Base-by-base conservation (phyloP, 2,113 vertebrate species). In the Cebus imitator region DNA sequence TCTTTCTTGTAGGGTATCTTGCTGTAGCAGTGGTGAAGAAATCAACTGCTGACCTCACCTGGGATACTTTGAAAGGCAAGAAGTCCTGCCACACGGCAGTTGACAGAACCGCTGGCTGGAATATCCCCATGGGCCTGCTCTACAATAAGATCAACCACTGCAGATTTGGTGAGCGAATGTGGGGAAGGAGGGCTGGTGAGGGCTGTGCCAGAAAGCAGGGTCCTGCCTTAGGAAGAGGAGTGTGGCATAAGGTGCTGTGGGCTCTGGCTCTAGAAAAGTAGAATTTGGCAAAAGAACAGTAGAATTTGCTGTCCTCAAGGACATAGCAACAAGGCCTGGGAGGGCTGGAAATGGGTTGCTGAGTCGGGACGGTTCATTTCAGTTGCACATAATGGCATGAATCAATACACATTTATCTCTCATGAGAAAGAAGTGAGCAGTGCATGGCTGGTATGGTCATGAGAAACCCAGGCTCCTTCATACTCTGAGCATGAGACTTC, bases 51-150 rank as follows among this genome's bases (percentile, higher is more conserved):
- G 87, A 45, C 0, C 58, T 99, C 94, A 99, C 82, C 14, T 99
- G 99, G 99, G 92, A 96, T 0, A 98, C 30, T 3, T 98, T 99
- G 95, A 40, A 84, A 96, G 99, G 98, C 10, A 99, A 98, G 98
- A 99, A 96, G 97, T 99, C 99, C 0, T 99, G 99, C 97, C 99
- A 99, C 97, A 99, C 99, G 0, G 99, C 97, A 0, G 45, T 99
- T 0, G 99, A 98, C 32, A 99, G 99, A 92, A 99, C 98, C 0
- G 99, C 99, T 16, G 99, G 99, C 94, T 99, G 99, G 99, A 99
- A 99, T 92, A 92, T 99, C n/a, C 99, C 99, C 82, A 99, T 99
- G 99, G 99, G 99, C n/a, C 96, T 97, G 50, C 98, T 99, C 95
- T 98, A 99, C 91, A 97, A 73, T 10, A 5, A 3, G 6, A 99